Evolutionary conservation across 2,888 invertebrate species (phyloP).

Genomic region (Machimus atricapillus): DNA sequence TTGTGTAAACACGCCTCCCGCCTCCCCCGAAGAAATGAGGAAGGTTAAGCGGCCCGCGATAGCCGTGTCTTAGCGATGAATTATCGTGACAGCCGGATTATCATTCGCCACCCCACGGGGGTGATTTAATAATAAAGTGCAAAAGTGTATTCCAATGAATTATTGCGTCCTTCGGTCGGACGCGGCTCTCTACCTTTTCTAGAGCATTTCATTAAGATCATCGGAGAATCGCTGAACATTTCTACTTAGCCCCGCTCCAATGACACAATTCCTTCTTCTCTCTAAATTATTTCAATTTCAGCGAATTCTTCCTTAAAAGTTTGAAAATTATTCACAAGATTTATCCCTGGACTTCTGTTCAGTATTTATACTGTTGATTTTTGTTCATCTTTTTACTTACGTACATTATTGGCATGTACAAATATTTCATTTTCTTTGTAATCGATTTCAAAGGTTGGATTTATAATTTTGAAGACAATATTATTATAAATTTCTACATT

Average conservation of each 20-base stretch:
- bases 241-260: not conserved
- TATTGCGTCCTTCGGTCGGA: not conserved
- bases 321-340: not conserved
- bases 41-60: conserved; percentile 47
- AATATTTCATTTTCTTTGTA: too few species aligned
- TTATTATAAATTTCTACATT: too few species aligned
- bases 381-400: too few species aligned
- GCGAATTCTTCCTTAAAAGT: not conserved
- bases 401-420: too few species aligned
- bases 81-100: conserved; percentile 49
- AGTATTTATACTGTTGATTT: too few species aligned
- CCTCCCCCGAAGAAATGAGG: conserved; percentile 21
- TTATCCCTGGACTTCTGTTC: not conserved
- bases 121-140: conserved; percentile 44
- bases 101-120: conserved; percentile 40
- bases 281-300: not conserved
- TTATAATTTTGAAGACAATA: too few species aligned
- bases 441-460: too few species aligned
- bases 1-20: conserved; percentile 12
- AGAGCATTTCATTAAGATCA: not conserved
- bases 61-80: conserved; percentile 48
- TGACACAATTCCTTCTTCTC: not conserved
- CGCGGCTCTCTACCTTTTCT: not conserved
- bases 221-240: not conserved
- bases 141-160: conserved; percentile 39